Conservation (phyloP, 2,113 vertebrate genomes). For the Pseudonaja textilis region DNA sequence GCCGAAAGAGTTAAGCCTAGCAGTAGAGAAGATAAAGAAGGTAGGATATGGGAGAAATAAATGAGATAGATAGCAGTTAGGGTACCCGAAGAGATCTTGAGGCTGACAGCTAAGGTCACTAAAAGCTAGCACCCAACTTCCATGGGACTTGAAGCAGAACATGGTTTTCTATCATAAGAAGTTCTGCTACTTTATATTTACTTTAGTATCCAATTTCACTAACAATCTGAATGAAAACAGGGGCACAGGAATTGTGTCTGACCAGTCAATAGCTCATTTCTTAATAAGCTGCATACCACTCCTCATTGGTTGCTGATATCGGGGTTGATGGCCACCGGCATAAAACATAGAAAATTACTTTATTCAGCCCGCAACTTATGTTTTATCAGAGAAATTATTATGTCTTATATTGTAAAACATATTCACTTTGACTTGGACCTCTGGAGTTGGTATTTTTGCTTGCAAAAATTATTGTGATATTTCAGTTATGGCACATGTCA, state of each 20-base stretch:
- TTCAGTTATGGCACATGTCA: not conserved
- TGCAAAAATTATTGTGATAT: not conserved
- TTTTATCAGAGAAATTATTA: not conserved
- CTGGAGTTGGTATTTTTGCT: not conserved
- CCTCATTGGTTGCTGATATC: not conserved
- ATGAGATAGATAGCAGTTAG: too few species aligned
- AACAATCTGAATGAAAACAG: not conserved
- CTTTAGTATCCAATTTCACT: not conserved
- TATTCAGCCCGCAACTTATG: not conserved
- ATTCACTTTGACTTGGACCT: not conserved
- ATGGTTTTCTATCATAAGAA: not conserved
- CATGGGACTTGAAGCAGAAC: not conserved
- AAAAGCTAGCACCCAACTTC: not conserved
- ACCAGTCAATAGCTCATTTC: not conserved
- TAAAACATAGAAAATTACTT: not conserved
- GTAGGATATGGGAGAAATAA: too few species aligned
- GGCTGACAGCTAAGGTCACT: not conserved
- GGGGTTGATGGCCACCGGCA: not conserved
- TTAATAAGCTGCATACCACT: not conserved
- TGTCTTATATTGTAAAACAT: not conserved
- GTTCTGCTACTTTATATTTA: not conserved
- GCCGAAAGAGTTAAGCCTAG: too few species aligned
- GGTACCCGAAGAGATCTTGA: too few species aligned
- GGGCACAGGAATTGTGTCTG: not conserved
- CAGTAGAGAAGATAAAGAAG: too few species aligned